Base-by-base conservation (phyloP, 2,888 invertebrate genomes). In the Lasius fuliginosus region DNA sequence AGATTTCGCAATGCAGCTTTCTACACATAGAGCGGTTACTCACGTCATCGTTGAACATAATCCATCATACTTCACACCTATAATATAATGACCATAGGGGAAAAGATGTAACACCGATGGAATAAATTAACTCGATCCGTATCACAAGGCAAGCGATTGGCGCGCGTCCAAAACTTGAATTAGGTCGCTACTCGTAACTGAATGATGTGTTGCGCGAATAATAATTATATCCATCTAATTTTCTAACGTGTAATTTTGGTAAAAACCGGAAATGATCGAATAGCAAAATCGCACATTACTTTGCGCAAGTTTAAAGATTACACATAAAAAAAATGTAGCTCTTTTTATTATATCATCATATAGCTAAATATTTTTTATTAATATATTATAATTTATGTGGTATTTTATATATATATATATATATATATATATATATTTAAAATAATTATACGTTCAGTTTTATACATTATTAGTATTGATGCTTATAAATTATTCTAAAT, bases 41-140 rank as follows among this genome's bases (percentile, higher is more conserved):
- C 68, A 64, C 75, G 53, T 76, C 58, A 58, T 68, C 65, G 2
- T 30, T 9, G n/a, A n/a, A 18, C 23, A 76, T 77, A 67, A 86
- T 87, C 81, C 36, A 86, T 89, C 85, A 83, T 73, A 56, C 64
- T 71, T 82, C 11, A 56, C 83, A 58, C 42, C 40, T 69, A 12
- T 68, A 79, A 62, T 46, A 49, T 49, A 75, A 73, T 75, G 86
- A 65, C 40, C 40, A 40, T 18, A 36, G 36, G 33, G 62, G 87
- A 53, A 53, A 76, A 49, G 30, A 81, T 62, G 64, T 85, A 67
- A 30, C 62, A 42, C 12, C 60, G 79, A 64, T 68, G 68, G 69
- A 68, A 82, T 87, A 83, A 88, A 88, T 83, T 68, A 83, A 84
- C 64, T n/a, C 6, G 36, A 88, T 87, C 87, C 83, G 62, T 84